phyloP scores from a whole-genome alignment of 2,797 vertebrate species.

The Cirrhinus molitorella region DNA sequence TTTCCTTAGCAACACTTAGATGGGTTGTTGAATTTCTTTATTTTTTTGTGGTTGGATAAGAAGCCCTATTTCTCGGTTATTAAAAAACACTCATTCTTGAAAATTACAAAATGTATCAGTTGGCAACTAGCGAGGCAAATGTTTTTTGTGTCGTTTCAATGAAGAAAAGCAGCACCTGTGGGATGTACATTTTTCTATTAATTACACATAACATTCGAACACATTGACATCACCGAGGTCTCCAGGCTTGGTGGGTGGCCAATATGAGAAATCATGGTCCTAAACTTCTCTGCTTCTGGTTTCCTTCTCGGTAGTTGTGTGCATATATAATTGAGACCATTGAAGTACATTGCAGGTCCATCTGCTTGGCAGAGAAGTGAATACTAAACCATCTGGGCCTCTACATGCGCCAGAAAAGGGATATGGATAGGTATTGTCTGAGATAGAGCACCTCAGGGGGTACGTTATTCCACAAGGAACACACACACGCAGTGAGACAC shows the following conservation, averaged over 20 bases:
- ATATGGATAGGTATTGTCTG: slow-evolving; percentile 88
- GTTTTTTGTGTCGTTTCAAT: slow-evolving; percentile 36
- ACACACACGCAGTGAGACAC: slow-evolving; percentile 24
- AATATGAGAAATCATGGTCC: slow-evolving; percentile 56
- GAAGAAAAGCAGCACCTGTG: slow-evolving; percentile 47
- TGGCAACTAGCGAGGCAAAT: slow-evolving; percentile 30
- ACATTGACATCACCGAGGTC: slow-evolving; percentile 47
- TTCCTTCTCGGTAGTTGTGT: slow-evolving; percentile 48
- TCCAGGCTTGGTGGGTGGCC: slow-evolving; percentile 56
- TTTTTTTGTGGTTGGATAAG: not conserved
- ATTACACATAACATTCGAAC: slow-evolving; percentile 55
- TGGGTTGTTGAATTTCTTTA: slow-evolving; percentile 5
- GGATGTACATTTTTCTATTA: slow-evolving; percentile 50
- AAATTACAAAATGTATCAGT: slow-evolving; percentile 28
- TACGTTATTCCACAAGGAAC: slow-evolving; percentile 54
- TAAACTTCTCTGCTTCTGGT: slow-evolving; percentile 48
- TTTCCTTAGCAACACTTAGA: not conserved
- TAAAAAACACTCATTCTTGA: not conserved
- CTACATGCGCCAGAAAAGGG: slow-evolving; percentile 85
- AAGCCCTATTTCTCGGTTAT: not conserved
- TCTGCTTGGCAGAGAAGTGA: slow-evolving; percentile 89
- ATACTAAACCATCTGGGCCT: slow-evolving; percentile 89
- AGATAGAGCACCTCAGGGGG: slow-evolving; percentile 62
- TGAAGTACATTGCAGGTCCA: slow-evolving; percentile 74
- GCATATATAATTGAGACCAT: slow-evolving; percentile 60